Evolutionary conservation across 1,140 invertebrate genomes (phyloP), one percentile per base, ranked within the genome.

Genomic region (Neoseiulus cucumeris): DNA sequence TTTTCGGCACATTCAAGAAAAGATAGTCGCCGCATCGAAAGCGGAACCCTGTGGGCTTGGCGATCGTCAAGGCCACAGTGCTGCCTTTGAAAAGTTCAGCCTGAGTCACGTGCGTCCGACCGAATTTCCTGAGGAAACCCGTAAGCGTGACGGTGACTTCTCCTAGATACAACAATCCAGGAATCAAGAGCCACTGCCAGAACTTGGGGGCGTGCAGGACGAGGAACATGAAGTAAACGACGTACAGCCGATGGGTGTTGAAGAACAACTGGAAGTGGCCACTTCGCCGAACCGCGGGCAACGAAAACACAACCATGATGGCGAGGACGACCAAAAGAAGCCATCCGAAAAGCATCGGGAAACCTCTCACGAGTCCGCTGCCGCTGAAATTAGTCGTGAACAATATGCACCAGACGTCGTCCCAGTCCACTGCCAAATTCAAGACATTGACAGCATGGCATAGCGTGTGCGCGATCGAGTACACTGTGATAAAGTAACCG

Each of bases 241-340:
- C 77, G 74, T 93, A 95, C 39, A 97, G 76, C 33, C 91, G 77
- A 76, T 96, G 92, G 0, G 88, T 89, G 86, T 89, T 94, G 74
- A 95, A 95, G 73, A 97, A 97, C 29, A 95, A 80, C 87, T 91
- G 72, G 65, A 95, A 97, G 71, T 85, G 86, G n/a, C 91, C 91
- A 30, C 85, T 85, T 66, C 89, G 79, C 64, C 91, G 77, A 0
- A 95, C 86, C 73, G 87, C 89, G 0, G 87, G 82, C 74, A 91
- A 82, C 0, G 90, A 91, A 72, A 88, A 90, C 0, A 87, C 75
- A 29, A 85, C 83, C 82, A 95, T 91, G 2, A 90, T 76, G 2
- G 82, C 66, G 0, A 94, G 76, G 30, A 91, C 84, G 4, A 84
- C 68, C 22, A 85, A 75, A 0, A 95, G 76, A 0, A 84, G 78